These are phyloP conservation scores for Lampris megalopsis DNA, from an alignment of 2,113 vertebrate species.

Conservation along the genomic window DNA sequence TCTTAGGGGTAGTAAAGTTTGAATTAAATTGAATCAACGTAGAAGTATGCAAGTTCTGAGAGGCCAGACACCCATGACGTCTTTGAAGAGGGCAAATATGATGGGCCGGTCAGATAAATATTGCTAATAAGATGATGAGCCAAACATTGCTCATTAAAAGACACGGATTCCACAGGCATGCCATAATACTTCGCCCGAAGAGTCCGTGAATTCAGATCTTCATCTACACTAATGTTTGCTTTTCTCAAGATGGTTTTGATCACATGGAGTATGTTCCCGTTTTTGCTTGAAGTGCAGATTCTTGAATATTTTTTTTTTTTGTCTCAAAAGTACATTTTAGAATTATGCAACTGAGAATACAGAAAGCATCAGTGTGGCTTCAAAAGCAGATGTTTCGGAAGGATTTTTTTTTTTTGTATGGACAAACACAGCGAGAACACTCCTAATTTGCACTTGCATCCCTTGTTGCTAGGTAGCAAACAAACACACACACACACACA, in stretches of 20 bases:
- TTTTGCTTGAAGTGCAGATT: no score
- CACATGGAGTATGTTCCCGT: no score
- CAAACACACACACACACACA: slow-evolving; percentile 53
- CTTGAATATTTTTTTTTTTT: slow-evolving; percentile 33
- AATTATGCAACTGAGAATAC: slow-evolving; percentile 13
- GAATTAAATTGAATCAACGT: no score
- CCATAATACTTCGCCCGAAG: slow-evolving; percentile 29
- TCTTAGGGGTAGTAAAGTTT: no score
- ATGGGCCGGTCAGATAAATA: background rate
- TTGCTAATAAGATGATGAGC: background rate
- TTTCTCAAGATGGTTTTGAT: no score
- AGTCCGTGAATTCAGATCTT: background rate
- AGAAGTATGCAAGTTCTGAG: no score
- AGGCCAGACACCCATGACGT: background rate
- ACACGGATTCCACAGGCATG: background rate
- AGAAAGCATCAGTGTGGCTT: slow-evolving; percentile 35
- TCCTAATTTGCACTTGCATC: slow-evolving; percentile 66
- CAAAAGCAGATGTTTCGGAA: slow-evolving; percentile 47
- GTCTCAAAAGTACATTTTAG: no score
- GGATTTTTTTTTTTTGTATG: slow-evolving; percentile 31
- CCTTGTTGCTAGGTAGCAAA: slow-evolving; percentile 73
- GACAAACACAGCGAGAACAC: slow-evolving; percentile 65
- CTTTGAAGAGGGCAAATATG: background rate
- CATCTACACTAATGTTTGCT: no score
- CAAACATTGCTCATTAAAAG: slow-evolving; percentile 6